Evolutionary conservation across 2,797 vertebrate species (phyloP).

Genomic region (Antennarius maculatus): DNA sequence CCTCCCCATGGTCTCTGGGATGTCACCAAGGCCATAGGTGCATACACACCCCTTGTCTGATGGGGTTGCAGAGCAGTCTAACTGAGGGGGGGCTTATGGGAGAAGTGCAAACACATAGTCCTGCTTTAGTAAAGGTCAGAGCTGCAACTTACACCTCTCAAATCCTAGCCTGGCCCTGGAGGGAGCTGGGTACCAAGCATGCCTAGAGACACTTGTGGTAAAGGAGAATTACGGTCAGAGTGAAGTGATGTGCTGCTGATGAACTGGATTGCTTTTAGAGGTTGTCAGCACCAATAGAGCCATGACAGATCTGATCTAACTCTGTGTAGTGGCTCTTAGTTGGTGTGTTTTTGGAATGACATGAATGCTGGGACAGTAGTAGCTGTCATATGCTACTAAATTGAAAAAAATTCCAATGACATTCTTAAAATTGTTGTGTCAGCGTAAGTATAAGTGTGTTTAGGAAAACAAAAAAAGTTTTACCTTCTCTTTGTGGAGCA

Average conservation of each 20-base stretch:
- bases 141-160: constrained; percentile 79
- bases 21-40: constrained; percentile 77
- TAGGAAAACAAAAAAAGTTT: constrained; percentile 61
- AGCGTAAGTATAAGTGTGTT: constrained; percentile 29
- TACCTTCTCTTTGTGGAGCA: constrained; percentile 57
- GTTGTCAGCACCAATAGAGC: constrained; percentile 69
- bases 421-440: constrained; percentile 36
- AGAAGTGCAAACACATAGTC: constrained; percentile 82
- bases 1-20: constrained; percentile 69
- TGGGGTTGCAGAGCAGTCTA: constrained; percentile 80
- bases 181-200: constrained; percentile 71
- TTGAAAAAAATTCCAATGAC: constrained; percentile 33
- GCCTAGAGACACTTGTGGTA: constrained; percentile 69
- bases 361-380: constrained; percentile 30
- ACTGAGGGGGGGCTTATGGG: constrained; percentile 61
- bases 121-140: constrained; percentile 81
- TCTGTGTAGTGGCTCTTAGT: constrained; percentile 56
- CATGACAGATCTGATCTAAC: constrained; percentile 68
- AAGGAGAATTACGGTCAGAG: constrained; percentile 61
- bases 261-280: constrained; percentile 57
- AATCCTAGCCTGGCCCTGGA: constrained; percentile 70
- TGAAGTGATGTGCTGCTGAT: constrained; percentile 39
- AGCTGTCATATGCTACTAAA: constrained; percentile 43
- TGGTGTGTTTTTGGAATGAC: constrained; percentile 50
- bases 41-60: constrained; percentile 69